Conservation (phyloP, 2,113 vertebrate species). For the Turnix velox region DNA sequence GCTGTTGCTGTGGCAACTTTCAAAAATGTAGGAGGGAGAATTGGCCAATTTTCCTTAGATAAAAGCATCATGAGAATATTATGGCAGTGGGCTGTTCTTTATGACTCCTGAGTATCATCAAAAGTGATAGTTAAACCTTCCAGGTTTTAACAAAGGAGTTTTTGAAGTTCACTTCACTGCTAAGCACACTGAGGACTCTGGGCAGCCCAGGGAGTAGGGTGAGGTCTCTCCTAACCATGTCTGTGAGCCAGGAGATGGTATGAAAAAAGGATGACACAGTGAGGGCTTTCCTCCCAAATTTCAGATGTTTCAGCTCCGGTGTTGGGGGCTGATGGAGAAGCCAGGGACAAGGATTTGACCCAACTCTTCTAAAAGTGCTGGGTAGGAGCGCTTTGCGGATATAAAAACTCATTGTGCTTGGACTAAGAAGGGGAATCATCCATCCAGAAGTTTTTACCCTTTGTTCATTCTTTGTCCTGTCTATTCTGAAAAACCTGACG, state of each 20-base stretch:
- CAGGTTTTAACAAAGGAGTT: not conserved
- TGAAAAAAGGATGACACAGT: not conserved
- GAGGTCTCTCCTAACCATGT: rapidly evolving
- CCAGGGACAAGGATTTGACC: no score
- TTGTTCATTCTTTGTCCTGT: not conserved
- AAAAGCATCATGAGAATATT: conserved; percentile 29
- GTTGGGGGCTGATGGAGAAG: not conserved
- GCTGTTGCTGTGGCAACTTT: conserved; percentile 52
- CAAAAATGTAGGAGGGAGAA: conserved; percentile 22
- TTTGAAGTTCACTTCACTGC: not conserved
- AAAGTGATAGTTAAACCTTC: not conserved
- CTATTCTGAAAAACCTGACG: not conserved
- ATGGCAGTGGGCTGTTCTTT: not conserved
- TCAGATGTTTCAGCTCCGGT: not conserved
- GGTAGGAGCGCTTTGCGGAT: not conserved
- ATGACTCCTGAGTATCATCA: not conserved
- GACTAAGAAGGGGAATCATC: not conserved
- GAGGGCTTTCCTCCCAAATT: not conserved
- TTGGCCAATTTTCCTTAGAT: conserved; percentile 34
- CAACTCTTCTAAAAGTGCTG: not conserved
- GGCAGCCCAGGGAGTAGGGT: not conserved
- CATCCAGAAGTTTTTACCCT: not conserved
- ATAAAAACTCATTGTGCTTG: not conserved
- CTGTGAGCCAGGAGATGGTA: rapidly evolving
- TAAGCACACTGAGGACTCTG: not conserved